phyloP scores from a whole-genome alignment of 2,888 invertebrate genomes.

The Oeneis ivallda region DNA sequence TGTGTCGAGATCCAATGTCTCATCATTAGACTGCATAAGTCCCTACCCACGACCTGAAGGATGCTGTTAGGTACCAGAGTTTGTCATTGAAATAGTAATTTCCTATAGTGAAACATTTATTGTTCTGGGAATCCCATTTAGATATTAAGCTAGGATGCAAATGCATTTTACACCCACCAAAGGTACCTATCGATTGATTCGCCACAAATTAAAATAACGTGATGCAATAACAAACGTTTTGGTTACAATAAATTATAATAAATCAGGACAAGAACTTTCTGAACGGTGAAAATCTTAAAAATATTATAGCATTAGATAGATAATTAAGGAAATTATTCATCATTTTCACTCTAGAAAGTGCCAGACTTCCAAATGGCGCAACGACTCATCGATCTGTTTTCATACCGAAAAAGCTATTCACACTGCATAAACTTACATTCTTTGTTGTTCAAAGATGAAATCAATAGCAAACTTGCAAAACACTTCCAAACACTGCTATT shows the following conservation, averaged over 20 bases:
- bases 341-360: conserved; percentile 44
- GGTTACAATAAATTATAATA: not conserved
- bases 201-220: not conserved
- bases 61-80: too few relatives aligned
- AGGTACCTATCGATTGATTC: conserved; percentile 7
- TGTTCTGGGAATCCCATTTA: too few relatives aligned
- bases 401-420: not conserved
- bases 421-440: not conserved
- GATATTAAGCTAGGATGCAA: not conserved
- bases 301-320: not conserved
- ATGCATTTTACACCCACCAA: not conserved
- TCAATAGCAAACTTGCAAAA: not conserved
- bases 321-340: not conserved
- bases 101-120: too few relatives aligned
- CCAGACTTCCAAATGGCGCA: conserved; percentile 57
- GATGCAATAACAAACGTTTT: conserved; percentile 5
- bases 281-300: not conserved
- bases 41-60: too few relatives aligned
- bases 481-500: conserved; percentile 3
- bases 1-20: too few relatives aligned
- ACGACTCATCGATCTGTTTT: conserved; percentile 56
- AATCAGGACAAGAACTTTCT: not conserved
- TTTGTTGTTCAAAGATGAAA: not conserved
- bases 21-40: too few relatives aligned
- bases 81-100: too few relatives aligned